phyloP scores from a whole-genome alignment of 1,140 invertebrate species.

The Aricia agestis region DNA sequence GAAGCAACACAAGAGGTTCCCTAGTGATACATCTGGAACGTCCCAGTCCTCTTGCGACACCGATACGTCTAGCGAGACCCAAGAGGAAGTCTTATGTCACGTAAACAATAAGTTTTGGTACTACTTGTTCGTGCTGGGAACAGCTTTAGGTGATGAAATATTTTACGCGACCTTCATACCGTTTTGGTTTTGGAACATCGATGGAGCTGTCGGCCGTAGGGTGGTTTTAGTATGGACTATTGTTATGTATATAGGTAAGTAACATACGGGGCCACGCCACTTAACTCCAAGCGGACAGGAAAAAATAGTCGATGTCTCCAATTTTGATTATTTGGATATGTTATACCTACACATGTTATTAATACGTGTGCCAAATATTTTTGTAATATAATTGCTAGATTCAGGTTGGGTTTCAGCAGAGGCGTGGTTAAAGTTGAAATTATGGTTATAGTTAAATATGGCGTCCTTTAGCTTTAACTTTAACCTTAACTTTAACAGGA shows the following conservation, averaged over 20 bases:
- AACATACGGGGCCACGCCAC: too few relatives aligned
- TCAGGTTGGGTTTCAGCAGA: too few relatives aligned
- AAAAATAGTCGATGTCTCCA: too few relatives aligned
- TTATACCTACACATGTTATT: too few relatives aligned
- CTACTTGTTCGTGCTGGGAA: slow-evolving; percentile 89
- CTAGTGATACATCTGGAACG: slow-evolving; percentile 56
- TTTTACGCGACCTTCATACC: slow-evolving; percentile 93
- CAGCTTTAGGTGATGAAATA: slow-evolving; percentile 90
- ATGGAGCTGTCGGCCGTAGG: slow-evolving; percentile 86
- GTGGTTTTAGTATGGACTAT: slow-evolving; percentile 90
- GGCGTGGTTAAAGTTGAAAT: too few relatives aligned
- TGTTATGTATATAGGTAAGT: slow-evolving; percentile 88
- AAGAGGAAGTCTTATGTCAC: slow-evolving; percentile 50
- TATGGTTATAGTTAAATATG: too few relatives aligned
- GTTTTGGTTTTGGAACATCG: slow-evolving; percentile 95
- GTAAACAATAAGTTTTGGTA: slow-evolving; percentile 91
- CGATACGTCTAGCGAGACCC: slow-evolving; percentile 52
- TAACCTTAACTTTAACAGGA: too few relatives aligned
- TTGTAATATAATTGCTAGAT: too few relatives aligned
- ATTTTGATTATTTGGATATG: too few relatives aligned
- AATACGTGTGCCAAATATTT: too few relatives aligned
- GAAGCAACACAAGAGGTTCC: slow-evolving; percentile 51
- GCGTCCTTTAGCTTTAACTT: too few relatives aligned
- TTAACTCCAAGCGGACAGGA: too few relatives aligned
- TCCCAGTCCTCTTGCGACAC: slow-evolving; percentile 57